These are phyloP conservation scores for Psylliodes chrysocephalus DNA, from an alignment of 2,888 invertebrate genomes.

Conservation along the genomic window DNA sequence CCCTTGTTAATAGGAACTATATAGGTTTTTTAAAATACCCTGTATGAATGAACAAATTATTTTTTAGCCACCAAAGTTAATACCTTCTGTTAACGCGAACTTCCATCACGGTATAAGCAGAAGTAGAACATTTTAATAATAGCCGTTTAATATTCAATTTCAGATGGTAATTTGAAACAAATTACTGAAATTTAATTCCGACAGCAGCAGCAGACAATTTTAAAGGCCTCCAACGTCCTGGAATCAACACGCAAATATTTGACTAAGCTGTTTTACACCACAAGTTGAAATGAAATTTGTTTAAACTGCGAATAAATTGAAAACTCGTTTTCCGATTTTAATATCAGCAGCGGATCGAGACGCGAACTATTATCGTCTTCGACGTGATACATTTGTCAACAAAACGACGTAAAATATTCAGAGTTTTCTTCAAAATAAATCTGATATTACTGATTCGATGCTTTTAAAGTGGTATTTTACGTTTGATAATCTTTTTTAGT, in stretches of 20 bases:
- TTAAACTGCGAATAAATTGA: conserved; percentile 44
- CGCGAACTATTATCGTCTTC: not conserved
- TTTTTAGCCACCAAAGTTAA: not conserved
- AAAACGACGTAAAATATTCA: not conserved
- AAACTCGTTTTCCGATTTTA: conserved; percentile 32
- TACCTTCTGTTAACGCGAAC: not conserved
- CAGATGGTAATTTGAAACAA: conserved; percentile 34
- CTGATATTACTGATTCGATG: too few species aligned
- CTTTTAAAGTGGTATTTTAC: too few species aligned
- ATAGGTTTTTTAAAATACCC: too few species aligned
- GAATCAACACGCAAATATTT: conserved; percentile 47
- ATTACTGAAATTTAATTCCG: conserved; percentile 37
- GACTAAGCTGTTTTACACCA: conserved; percentile 33
- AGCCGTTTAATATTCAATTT: conserved; percentile 37
- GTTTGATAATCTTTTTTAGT: too few species aligned
- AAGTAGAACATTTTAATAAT: conserved; percentile 27
- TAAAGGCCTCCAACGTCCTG: conserved; percentile 33
- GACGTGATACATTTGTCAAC: not conserved
- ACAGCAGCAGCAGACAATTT: conserved; percentile 35
- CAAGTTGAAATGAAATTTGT: conserved; percentile 43
- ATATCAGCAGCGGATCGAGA: conserved; percentile 14
- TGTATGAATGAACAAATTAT: too few species aligned
- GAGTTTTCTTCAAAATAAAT: too few species aligned
- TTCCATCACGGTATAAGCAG: not conserved
- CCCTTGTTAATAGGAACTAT: too few species aligned